Evolutionary conservation across 1,140 invertebrate species (phyloP), one percentile per base, ranked within the genome.

Genomic region (Heliothis subflexa): DNA sequence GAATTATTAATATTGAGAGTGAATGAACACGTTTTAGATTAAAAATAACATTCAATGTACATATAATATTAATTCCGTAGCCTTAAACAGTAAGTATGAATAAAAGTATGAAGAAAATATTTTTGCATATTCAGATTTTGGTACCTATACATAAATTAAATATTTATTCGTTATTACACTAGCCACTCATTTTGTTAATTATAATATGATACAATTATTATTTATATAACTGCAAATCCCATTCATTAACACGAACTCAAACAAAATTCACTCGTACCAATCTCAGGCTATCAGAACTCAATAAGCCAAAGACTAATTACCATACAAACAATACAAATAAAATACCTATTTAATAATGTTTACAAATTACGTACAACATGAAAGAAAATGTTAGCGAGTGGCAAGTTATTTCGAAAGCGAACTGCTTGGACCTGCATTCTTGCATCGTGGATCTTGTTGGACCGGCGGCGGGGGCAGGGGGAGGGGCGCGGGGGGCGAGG

Each of bases 401-500:
- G 47, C 80, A 81, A 81, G 81, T 82, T 81, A 79, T 89, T 89
- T 88, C 82, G 86, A 89, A 89, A 91, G 88, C 88, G 82, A 89
- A 87, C 78, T 78, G 83, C 82, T 82, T 85, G 81, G 80, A 73
- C 78, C 74, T 61, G 78, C 73, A 76, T 76, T 72, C 78, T 79
- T 78, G 66, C 80, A 81, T 82, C 61, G 85, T 80, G 82, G 85
- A 92, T 87, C 89, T 84, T 62, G 92, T 93, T 82, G 83, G 85
- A 93, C 91, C 90, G 88, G 91, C 85, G 72, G 71, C 13, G 57
- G 79, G 78, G 81, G 83, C 72, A 55, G 78, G 61, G 77, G 50
- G 78, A 16, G 62, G 66, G 70, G 28, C 16, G 57, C 28, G 14
- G 54, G 45, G 76, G 21, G 14, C n/a, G 76, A 66, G n/a, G 50